Evolutionary conservation across 1,140 invertebrate genomes (phyloP), one percentile per base, ranked within the genome.

Genomic region (Coelopa frigida): DNA sequence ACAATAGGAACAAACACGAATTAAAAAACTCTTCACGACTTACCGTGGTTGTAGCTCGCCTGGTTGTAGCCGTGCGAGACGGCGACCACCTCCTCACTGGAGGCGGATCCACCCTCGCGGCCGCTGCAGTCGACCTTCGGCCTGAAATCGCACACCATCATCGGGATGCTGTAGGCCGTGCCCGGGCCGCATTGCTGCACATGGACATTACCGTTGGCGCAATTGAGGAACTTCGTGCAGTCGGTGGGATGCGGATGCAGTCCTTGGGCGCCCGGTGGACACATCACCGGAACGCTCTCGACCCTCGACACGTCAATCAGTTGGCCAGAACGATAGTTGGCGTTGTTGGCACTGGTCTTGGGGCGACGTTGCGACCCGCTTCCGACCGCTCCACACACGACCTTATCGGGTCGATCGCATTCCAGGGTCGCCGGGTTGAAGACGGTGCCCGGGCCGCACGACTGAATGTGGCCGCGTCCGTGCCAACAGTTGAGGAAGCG

Each of bases 401-500:
- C 80, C 61, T 82, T 82, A 41, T 74, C 55, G 0, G 77, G 75
- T 49, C 75, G 79, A 67, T 85, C 82, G 52, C 83, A 85, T 45
- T 77, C 73, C 18, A 75, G 55, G 0, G 72, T 77, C 12, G 70
- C 58, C 0, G 78, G 73, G 68, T 83, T 83, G 54, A 85, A 86
- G 0, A 79, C 59, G 0, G 82, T 84, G 20, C 82, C 83, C 0
- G 80, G 75, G 1, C 75, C 72, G 56, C 84, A 87, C 5, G 75
- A 75, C 55, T 80, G 75, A 3, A 80, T 68, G 27, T 69, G 61
- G 7, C 77, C 75, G 21, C 74, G 64, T 1, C 80, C 81, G 20
- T 78, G 75, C 63, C 73, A 80, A 53, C 84, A 86, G 54, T 80
- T 83, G 7, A 85, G 71, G 59, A 79, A 86, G 50, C 81, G 78